A percentile compares a stretch with the other conserved stretches of the same genome.
Evolutionary conservation across 2,888 invertebrate species (phyloP).

Genomic region (Pterobdella sp.): DNA sequence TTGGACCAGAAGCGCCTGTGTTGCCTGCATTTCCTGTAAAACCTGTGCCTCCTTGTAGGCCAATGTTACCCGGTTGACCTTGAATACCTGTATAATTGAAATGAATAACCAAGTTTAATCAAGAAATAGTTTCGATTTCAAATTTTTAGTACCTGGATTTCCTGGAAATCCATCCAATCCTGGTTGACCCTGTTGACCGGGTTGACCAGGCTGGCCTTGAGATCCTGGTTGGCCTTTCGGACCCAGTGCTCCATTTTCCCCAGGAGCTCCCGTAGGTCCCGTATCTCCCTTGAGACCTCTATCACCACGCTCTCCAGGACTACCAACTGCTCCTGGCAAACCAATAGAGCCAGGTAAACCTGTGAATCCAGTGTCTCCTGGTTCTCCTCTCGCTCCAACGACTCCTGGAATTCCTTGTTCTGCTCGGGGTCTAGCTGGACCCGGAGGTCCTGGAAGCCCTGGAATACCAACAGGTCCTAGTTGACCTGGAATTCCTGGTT

Average conservation of each 20-base stretch:
- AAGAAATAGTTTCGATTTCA: background rate
- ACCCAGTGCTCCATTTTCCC: slow-evolving; percentile 29
- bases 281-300: slow-evolving; percentile 4
- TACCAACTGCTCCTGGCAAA: slow-evolving; percentile 8
- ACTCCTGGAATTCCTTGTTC: slow-evolving; percentile 29
- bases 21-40: slow-evolving; percentile 2
- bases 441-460: slow-evolving; percentile 15
- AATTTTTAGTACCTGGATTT: slow-evolving; percentile 17
- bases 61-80: slow-evolving; percentile 21
- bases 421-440: slow-evolving; percentile 18
- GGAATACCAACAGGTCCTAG: slow-evolving; percentile 25
- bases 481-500: slow-evolving; percentile 45
- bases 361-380: slow-evolving; percentile 19
- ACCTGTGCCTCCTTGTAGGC: slow-evolving; percentile 21
- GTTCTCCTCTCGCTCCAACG: slow-evolving; percentile 26
- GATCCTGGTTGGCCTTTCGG: slow-evolving; percentile 25
- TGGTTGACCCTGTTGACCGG: slow-evolving; percentile 23
- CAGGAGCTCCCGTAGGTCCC: slow-evolving; percentile 25
- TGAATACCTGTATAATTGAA: slow-evolving; percentile 24
- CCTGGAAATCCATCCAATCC: slow-evolving; percentile 29
- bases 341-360: slow-evolving; percentile 16
- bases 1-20: slow-evolving; percentile 30
- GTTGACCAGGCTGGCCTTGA: slow-evolving; percentile 30
- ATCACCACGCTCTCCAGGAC: background rate
- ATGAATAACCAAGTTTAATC: background rate